Base-by-base conservation (phyloP, 1,140 invertebrate genomes). In the Drosophila orosa region DNA sequence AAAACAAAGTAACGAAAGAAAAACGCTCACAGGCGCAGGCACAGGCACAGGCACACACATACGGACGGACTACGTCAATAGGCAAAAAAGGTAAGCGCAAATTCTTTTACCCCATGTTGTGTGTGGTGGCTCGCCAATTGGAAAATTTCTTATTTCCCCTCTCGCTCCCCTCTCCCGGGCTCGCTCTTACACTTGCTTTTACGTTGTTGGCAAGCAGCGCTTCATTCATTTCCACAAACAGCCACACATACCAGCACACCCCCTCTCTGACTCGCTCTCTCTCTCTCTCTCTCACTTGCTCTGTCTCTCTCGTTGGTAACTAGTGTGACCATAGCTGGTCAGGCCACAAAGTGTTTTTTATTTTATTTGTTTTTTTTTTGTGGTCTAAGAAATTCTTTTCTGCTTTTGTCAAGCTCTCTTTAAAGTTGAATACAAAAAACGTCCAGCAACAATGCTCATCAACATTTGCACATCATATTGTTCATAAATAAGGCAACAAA, bases 311-410 rank as follows among this genome's bases (percentile, higher is more conserved):
- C 40, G 48, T 48, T 61, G 45, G 50, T 62, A 77, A 72, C 69
- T 65, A 79, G 83, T 83, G 83, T 87, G 83, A 87, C 83, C 83
- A 78, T 79, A 78, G 81, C 58, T 86, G 82, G 80, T 84, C 77
- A 86, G 81, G 74, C 81, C 73, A 84, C 47, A 47, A 73, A 47
- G 45, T 66, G 52, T 54, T 56, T 48, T 56, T 59, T 56, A 12
- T 27, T 60, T 56, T 22, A 13, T 42, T 42, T 13, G 12, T 42
- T 24, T 19, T 33, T 40, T 66, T 67, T 27, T 68, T 56, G 37
- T 77, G 29, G 7, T 19, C 19, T 10, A 35, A 42, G 61, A 68
- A 68, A 54, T 68, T 72, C 42, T 58, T 48, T 71, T 72, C 42
- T 29, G 22, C 54, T 17, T 60, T 56, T 50, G 37, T 69, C 15